These are phyloP conservation scores for Drosophila cyrtoloma DNA, from an alignment of 2,888 invertebrate genomes.

Conservation along the genomic window DNA sequence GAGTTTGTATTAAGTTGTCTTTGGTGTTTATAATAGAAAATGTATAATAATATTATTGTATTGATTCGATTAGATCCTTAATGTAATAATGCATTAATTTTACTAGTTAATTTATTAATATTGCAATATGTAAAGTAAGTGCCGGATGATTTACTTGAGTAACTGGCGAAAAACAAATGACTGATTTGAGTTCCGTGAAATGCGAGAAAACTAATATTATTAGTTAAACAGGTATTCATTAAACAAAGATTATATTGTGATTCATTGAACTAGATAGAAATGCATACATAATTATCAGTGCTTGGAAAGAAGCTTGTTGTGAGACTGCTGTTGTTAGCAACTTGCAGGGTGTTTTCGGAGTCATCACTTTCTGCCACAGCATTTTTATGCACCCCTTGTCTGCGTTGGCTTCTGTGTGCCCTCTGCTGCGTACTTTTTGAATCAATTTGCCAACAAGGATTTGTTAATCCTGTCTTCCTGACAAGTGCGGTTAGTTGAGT, in stretches of 20 bases:
- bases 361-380: background rate
- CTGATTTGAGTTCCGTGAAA: background rate
- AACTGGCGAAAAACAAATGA: fast-evolving
- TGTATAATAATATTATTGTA: background rate
- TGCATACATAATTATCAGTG: background rate
- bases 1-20: background rate
- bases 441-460: slow-evolving; percentile 84
- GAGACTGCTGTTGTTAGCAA: too few relatives aligned
- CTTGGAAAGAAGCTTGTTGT: background rate
- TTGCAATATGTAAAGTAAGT: background rate
- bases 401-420: slow-evolving; percentile 46
- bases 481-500: slow-evolving; percentile 84
- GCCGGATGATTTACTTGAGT: background rate
- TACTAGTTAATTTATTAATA: background rate
- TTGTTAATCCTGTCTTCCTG: slow-evolving; percentile 84
- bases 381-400: slow-evolving; percentile 25
- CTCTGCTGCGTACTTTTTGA: slow-evolving; percentile 76
- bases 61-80: background rate
- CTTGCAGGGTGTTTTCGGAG: slow-evolving; percentile 25
- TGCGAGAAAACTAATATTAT: background rate
- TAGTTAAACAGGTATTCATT: background rate
- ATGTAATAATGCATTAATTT: background rate
- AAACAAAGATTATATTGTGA: background rate
- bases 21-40: background rate
- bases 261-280: background rate